A percentile compares a stretch with the other conserved stretches of the same genome.
Conservation (phyloP, 1,140 invertebrate genomes). For the Drosophila rufa region DNA sequence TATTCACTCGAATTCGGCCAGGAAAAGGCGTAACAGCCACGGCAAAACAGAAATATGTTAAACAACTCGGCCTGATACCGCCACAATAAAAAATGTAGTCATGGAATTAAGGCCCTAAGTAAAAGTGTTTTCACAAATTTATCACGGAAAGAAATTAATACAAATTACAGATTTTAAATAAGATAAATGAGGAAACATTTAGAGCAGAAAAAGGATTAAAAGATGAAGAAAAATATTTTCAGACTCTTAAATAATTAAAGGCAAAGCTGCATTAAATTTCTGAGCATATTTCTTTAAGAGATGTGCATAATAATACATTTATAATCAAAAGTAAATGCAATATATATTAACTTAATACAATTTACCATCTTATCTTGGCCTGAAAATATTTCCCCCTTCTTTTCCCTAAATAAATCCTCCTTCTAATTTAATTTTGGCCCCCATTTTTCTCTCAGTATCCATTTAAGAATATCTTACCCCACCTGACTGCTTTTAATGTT, state of each 20-base stretch:
- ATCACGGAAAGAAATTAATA: conserved; percentile 1
- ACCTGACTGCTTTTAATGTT: conserved; percentile 55
- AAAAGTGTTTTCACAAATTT: conserved; percentile 67
- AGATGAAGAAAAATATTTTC: too few relatives aligned
- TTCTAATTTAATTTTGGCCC: not conserved
- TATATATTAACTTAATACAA: not conserved
- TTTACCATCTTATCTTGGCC: not conserved
- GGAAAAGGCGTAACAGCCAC: conserved; percentile 60
- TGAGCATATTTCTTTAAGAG: too few relatives aligned
- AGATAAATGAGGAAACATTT: too few relatives aligned
- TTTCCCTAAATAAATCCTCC: not conserved
- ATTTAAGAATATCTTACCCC: conserved; percentile 22
- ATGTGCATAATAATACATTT: too few relatives aligned
- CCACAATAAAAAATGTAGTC: conserved; percentile 22
- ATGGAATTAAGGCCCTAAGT: conserved; percentile 50
- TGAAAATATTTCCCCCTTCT: not conserved
- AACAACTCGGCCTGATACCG: conserved; percentile 54
- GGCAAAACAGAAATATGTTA: conserved; percentile 71
- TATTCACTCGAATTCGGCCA: conserved; percentile 65
- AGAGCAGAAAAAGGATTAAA: too few relatives aligned
- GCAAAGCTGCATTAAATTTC: too few relatives aligned
- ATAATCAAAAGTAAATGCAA: not conserved
- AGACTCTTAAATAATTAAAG: too few relatives aligned
- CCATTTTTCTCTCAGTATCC: conserved; percentile 18
- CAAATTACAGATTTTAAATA: too few relatives aligned